Evolutionary conservation across 1,140 invertebrate species (phyloP).

Genomic region (Linepithema humile): DNA sequence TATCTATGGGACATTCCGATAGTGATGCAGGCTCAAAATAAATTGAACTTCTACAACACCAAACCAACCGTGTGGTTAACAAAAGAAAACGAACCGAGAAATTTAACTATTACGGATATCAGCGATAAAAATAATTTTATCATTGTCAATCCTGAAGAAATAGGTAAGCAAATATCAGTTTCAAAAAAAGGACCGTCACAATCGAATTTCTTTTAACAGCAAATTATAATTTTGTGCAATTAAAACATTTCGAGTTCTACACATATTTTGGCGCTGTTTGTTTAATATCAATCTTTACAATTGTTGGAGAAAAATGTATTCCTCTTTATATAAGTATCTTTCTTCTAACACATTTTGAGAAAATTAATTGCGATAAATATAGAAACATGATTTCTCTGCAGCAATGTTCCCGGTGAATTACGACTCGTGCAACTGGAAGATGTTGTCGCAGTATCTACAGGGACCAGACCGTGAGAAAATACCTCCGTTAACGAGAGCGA

Average conservation of each 20-base stretch:
- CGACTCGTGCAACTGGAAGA: constrained; percentile 91
- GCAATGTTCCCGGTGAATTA: constrained; percentile 94
- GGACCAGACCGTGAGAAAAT: constrained; percentile 85
- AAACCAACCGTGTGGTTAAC: constrained; percentile 86
- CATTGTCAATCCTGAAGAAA: constrained; percentile 92
- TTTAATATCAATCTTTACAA: background rate
- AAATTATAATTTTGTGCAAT: background rate
- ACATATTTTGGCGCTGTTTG: background rate
- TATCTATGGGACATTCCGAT: constrained; percentile 90
- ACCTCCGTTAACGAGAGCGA: constrained; percentile 89
- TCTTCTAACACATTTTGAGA: background rate
- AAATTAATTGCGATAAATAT: background rate
- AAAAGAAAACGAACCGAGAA: constrained; percentile 76
- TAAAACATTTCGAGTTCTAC: background rate
- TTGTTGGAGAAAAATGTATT: background rate
- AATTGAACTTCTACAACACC: constrained; percentile 85
- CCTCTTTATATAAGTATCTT: background rate
- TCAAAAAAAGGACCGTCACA: background rate
- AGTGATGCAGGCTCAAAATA: constrained; percentile 85
- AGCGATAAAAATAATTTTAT: constrained; percentile 87
- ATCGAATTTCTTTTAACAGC: background rate
- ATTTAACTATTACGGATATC: constrained; percentile 81
- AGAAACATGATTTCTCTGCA: too few species aligned
- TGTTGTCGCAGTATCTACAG: constrained; percentile 88
- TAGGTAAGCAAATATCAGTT: constrained; percentile 84